Evolutionary conservation across 2,113 vertebrate genomes (phyloP).

Genomic region (Tragelaphus imberbis): DNA sequence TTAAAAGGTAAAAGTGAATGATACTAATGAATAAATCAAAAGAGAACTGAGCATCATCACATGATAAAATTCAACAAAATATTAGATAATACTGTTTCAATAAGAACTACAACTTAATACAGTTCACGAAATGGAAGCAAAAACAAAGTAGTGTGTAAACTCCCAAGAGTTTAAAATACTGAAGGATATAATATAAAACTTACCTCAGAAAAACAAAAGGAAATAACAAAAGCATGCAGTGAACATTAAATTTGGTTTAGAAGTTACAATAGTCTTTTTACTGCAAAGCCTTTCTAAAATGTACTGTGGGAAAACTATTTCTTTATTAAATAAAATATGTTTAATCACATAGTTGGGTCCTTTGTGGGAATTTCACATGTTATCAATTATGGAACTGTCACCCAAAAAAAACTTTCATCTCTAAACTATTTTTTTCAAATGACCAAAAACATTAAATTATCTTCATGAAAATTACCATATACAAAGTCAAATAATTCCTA

Average conservation of each 20-base stretch:
- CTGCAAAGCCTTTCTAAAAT: conserved; percentile 47
- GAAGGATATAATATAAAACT: conserved; percentile 61
- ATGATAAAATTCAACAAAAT: conserved; percentile 62
- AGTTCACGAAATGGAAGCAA: conserved; percentile 68
- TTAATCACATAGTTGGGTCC: not conserved
- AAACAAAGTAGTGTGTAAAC: conserved; percentile 67
- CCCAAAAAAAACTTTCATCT: not conserved
- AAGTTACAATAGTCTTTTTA: conserved; percentile 34
- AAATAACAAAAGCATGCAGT: conserved; percentile 38
- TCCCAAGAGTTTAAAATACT: conserved; percentile 72
- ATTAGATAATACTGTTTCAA: conserved; percentile 77
- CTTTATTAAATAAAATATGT: not conserved
- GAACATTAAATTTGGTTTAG: conserved; percentile 53
- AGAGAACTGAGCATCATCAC: conserved; percentile 52
- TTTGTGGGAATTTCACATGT: conserved; percentile 43
- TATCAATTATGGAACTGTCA: conserved; percentile 17
- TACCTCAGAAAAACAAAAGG: conserved; percentile 8
- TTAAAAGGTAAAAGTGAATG: conserved; percentile 71
- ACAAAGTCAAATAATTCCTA: conserved; percentile 53
- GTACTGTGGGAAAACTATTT: not conserved
- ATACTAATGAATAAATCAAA: conserved; percentile 65
- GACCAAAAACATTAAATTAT: conserved; percentile 55
- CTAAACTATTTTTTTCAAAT: conserved; percentile 21
- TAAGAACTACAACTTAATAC: conserved; percentile 68
- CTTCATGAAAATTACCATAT: conserved; percentile 52